A percentile compares a stretch with the other conserved stretches of the same genome.
phyloP scores from a whole-genome alignment of 2,797 vertebrate species.

The Rhinoraja longicauda region DNA sequence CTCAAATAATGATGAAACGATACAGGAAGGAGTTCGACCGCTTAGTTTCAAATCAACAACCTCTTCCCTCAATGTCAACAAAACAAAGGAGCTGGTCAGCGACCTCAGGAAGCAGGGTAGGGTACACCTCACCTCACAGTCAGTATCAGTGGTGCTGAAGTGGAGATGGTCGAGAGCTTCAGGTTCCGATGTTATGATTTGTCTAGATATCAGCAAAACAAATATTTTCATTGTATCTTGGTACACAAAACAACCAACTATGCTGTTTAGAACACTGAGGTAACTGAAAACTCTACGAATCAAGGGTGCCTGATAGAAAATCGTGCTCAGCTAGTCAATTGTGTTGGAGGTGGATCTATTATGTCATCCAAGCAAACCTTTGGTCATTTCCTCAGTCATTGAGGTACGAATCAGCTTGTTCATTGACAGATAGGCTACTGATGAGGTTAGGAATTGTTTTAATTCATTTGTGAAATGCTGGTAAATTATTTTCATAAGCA shows the following conservation, averaged over 20 bases:
- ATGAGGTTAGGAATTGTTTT: neutral
- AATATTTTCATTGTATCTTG: too few species aligned
- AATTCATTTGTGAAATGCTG: neutral
- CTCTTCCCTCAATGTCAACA: too few species aligned
- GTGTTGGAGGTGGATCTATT: neutral
- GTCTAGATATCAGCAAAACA: too few species aligned
- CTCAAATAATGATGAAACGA: too few species aligned
- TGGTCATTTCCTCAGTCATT: neutral
- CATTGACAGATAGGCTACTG: neutral
- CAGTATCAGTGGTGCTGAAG: too few species aligned
- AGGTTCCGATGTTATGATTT: too few species aligned
- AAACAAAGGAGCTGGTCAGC: too few species aligned
- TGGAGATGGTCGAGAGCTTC: too few species aligned
- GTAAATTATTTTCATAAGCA: neutral
- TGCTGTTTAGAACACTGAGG: neutral
- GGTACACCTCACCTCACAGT: too few species aligned
- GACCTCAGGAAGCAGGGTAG: too few species aligned
- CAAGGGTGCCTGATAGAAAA: neutral
- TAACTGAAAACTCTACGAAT: neutral
- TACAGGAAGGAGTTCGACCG: too few species aligned
- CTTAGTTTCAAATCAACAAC: too few species aligned
- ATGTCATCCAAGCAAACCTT: neutral
- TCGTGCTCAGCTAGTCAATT: neutral
- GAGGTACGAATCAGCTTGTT: neutral
- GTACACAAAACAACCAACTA: neutral